These are phyloP conservation scores for Alexandromys oeconomus DNA, from an alignment of 2,797 vertebrate genomes.

Conservation along the genomic window DNA sequence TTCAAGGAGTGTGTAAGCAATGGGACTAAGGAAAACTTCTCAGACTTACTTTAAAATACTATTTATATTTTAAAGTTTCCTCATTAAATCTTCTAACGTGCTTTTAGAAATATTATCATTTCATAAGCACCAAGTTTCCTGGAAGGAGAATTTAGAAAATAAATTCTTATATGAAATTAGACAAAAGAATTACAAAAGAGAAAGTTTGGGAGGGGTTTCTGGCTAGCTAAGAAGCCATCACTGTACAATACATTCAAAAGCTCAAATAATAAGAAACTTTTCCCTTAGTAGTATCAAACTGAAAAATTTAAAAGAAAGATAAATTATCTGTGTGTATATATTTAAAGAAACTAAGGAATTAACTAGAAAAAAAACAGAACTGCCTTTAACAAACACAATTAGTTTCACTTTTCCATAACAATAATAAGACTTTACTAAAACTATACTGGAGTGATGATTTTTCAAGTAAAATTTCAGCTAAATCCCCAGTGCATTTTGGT, in stretches of 20 bases:
- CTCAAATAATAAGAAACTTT: slow-evolving; percentile 7
- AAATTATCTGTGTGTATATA: slow-evolving; percentile 42
- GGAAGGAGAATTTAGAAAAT: not conserved
- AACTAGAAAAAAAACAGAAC: slow-evolving; percentile 36
- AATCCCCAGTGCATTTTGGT: slow-evolving; percentile 59
- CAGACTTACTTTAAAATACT: slow-evolving; percentile 51
- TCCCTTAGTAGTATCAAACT: not conserved
- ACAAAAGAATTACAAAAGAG: not conserved
- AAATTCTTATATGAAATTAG: slow-evolving; percentile 58
- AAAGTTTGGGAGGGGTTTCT: not conserved
- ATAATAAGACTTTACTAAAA: slow-evolving; percentile 70
- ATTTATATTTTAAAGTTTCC: slow-evolving; percentile 8
- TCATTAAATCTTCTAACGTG: slow-evolving; percentile 29
- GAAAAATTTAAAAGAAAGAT: slow-evolving; percentile 49
- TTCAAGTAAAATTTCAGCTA: slow-evolving; percentile 70
- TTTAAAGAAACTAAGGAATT: slow-evolving; percentile 55
- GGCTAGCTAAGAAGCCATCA: not conserved
- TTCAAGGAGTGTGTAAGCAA: not conserved
- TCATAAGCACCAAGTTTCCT: slow-evolving; percentile 37
- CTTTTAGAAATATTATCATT: not conserved
- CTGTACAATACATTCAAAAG: not conserved
- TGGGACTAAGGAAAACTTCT: slow-evolving; percentile 9
- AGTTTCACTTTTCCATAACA: slow-evolving; percentile 47
- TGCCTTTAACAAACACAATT: slow-evolving; percentile 24
- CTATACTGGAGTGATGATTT: slow-evolving; percentile 52